Evolutionary conservation across 2,797 vertebrate species (phyloP).

Genomic region (Gila robusta): DNA sequence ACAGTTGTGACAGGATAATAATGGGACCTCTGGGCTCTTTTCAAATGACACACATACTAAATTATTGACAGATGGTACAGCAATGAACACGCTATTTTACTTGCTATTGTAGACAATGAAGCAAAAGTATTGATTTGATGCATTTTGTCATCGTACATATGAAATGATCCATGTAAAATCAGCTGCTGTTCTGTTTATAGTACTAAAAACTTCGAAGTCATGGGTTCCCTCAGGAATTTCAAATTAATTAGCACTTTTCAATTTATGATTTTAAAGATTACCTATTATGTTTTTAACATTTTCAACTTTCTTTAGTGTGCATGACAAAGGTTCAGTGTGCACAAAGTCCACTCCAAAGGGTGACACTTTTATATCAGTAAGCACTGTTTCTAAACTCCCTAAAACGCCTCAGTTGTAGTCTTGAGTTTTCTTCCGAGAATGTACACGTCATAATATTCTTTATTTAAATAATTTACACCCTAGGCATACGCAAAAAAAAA

Average conservation of each 20-base stretch:
- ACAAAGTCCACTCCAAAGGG: not conserved
- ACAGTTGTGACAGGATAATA: slow-evolving; percentile 49
- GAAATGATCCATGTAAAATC: not conserved
- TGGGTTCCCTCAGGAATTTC: not conserved
- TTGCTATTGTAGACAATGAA: not conserved
- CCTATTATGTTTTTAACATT: not conserved
- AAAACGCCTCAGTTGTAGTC: not conserved
- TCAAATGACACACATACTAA: slow-evolving; percentile 25
- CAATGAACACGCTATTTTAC: slow-evolving; percentile 14
- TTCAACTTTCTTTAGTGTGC: not conserved
- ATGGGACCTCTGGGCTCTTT: slow-evolving; percentile 22
- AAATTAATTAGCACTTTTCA: not conserved
- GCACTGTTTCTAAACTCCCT: not conserved
- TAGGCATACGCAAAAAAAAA: not conserved
- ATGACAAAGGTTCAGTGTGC: not conserved
- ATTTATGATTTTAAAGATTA: not conserved
- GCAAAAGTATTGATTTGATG: not conserved
- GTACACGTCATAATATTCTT: not conserved
- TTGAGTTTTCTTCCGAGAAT: not conserved
- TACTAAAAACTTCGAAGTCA: not conserved
- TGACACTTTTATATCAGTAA: not conserved
- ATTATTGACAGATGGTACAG: slow-evolving; percentile 52
- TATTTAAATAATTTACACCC: not conserved
- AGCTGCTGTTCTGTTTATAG: slow-evolving; percentile 1
- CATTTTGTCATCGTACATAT: not conserved